These are phyloP conservation scores for Gallinago media DNA, from an alignment of 2,113 vertebrate species.

Conservation along the genomic window DNA sequence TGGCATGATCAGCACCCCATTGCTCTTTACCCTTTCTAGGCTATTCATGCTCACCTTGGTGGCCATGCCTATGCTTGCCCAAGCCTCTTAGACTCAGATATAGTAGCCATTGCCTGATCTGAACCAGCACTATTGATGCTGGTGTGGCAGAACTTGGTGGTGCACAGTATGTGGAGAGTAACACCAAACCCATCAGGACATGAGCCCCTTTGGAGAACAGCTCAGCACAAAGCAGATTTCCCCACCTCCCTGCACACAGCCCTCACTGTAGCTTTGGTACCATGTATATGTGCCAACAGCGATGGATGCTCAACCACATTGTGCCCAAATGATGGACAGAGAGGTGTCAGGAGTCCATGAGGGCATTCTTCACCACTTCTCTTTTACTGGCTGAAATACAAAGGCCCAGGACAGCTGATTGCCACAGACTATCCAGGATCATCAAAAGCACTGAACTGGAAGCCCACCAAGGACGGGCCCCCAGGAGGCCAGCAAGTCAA, in stretches of 20 bases:
- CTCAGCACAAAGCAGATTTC: background rate
- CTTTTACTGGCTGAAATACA: background rate
- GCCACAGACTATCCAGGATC: background rate
- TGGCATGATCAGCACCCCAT: background rate
- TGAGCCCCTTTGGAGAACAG: background rate
- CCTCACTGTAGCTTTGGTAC: background rate
- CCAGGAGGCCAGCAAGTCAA: background rate
- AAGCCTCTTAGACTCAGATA: background rate
- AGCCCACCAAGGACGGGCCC: background rate
- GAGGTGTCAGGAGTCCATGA: background rate
- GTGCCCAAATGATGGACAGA: background rate
- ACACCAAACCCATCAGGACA: background rate
- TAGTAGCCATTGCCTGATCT: background rate
- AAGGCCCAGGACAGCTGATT: background rate
- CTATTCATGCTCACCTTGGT: background rate
- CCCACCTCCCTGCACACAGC: background rate
- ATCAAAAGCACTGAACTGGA: background rate
- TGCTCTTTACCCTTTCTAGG: background rate
- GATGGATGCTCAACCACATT: background rate
- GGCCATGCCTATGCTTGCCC: background rate
- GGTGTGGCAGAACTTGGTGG: background rate
- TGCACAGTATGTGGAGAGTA: background rate
- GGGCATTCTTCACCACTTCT: background rate
- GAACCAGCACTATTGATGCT: background rate
- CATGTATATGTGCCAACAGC: accelerated